Percentiles rank a stretch among this genome's conserved stretches.
phyloP scores from a whole-genome alignment of 1,140 invertebrate genomes.

The Eriosoma lanigerum region DNA sequence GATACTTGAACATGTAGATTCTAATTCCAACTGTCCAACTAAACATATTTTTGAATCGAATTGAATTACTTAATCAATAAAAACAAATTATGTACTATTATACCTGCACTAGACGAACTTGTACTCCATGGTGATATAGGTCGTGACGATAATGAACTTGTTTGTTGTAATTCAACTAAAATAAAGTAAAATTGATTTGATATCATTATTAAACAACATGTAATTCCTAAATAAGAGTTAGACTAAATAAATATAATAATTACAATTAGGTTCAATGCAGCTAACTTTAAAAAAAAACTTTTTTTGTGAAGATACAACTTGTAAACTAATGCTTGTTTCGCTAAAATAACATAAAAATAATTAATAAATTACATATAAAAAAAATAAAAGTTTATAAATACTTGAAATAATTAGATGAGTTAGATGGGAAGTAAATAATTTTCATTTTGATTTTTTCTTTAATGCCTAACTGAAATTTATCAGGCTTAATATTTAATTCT shows the following conservation, averaged over 20 bases:
- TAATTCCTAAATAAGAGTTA: background rate
- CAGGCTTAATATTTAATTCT: constrained; percentile 14
- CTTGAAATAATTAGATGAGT: background rate
- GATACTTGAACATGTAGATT: constrained; percentile 44
- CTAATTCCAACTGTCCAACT: constrained; percentile 50
- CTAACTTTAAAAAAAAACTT: constrained; percentile 21
- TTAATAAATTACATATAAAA: background rate
- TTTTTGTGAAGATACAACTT: constrained; percentile 39
- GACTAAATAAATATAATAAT: background rate
- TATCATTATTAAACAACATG: background rate
- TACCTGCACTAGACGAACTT: constrained; percentile 38
- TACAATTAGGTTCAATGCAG: constrained; percentile 16
- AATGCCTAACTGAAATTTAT: constrained; percentile 18
- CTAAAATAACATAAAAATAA: background rate
- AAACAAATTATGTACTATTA: background rate
- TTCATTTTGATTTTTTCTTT: constrained; percentile 35
- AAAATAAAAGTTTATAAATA: background rate
- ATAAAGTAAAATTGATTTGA: background rate
- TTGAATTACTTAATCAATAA: background rate
- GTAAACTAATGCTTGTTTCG: constrained; percentile 22
- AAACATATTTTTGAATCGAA: background rate
- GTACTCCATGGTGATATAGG: constrained; percentile 49
- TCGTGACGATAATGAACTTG: constrained; percentile 7
- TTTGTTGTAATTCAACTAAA: constrained; percentile 23
- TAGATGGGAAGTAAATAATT: background rate